Percentiles rank a stretch among this genome's conserved stretches.
These are phyloP conservation scores for Mallateleia sp. DNA, from an alignment of 2,888 invertebrate species.

Conservation along the genomic window DNA sequence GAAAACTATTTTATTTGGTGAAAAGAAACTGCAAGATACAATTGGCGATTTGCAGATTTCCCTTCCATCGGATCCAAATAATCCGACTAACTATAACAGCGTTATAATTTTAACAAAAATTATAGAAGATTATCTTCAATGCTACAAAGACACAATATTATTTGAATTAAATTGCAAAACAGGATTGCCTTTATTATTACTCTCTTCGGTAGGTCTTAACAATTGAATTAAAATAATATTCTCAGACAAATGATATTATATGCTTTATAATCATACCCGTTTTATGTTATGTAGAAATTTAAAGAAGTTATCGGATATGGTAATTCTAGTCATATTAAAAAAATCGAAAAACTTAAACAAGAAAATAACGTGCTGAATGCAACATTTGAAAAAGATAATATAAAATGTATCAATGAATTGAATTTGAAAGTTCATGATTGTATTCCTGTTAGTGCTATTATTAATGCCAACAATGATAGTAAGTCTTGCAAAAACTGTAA, in stretches of 20 bases:
- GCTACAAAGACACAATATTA: conserved; percentile 27
- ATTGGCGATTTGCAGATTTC: background rate
- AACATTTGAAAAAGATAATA: conserved; percentile 16
- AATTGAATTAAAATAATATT: background rate
- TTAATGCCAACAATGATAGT: background rate
- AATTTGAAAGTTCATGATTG: conserved; percentile 15
- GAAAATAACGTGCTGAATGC: conserved; percentile 18
- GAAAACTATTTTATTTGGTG: conserved; percentile 25
- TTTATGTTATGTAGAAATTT: too few species aligned
- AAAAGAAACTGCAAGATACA: conserved; percentile 12
- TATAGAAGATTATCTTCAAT: conserved; percentile 2
- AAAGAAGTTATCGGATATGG: conserved; percentile 25
- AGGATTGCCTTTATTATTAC: conserved; percentile 1
- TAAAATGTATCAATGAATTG: background rate
- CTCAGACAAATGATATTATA: background rate
- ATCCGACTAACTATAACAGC: conserved; percentile 14
- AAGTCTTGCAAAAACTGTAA: conserved; percentile 27
- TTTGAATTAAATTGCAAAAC: conserved; percentile 35
- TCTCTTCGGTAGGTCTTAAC: conserved; percentile 13
- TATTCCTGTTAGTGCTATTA: conserved; percentile 32
- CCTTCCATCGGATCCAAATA: background rate
- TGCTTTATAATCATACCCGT: too few species aligned
- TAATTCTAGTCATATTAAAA: background rate
- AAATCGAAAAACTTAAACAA: conserved; percentile 3
- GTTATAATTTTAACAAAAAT: background rate